Evolutionary conservation across 2,888 invertebrate genomes (phyloP), one percentile per base, ranked within the genome.

Genomic region (Drosophila longiperda): DNA sequence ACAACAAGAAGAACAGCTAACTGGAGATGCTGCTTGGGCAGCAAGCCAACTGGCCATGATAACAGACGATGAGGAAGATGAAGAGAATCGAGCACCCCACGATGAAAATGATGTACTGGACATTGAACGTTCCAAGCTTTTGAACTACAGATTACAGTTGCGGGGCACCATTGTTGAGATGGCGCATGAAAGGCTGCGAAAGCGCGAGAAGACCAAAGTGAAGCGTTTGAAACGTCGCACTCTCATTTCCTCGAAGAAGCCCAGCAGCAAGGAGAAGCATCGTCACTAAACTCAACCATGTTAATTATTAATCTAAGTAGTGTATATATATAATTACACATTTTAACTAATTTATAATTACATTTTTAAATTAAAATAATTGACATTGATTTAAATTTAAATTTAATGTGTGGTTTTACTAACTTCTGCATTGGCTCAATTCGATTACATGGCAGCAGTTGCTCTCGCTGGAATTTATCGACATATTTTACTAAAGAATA

Each of bases 211-310:
- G 64, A 77, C 52, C 32, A 89, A 82, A 15, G 20, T 87, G n/a
- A 89, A 90, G 62, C 89, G 84, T 8, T 67, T 90, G 38, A 89
- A 83, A 38, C 82, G 88, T 0, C 85, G 85, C 59, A 87, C 90
- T 0, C 62, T 85, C 32, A 89, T 87, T 50, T 86, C 90, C 45
- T 89, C 85, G 4, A 86, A 89, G 57, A 86, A 86, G 49, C 90
- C 85, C 36, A 89, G 85, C 63, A 86, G 74, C 26, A 86, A 86
- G 65, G 52, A 87, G n/a, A 85, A 85, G 42, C 33, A 50, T n/a
- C 36, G 57, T 8, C 0, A 15, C 45, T 15, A 8, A 8, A 45
- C 7, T 4, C 0, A 23, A 12, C 15, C 15, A 29, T 15, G 2
- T 45, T 2, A 45, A 15, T 45, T 45, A 4, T 45, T 1, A 23